Evolutionary conservation across 2,113 vertebrate genomes (phyloP).

Genomic region (Fukomys damarensis): DNA sequence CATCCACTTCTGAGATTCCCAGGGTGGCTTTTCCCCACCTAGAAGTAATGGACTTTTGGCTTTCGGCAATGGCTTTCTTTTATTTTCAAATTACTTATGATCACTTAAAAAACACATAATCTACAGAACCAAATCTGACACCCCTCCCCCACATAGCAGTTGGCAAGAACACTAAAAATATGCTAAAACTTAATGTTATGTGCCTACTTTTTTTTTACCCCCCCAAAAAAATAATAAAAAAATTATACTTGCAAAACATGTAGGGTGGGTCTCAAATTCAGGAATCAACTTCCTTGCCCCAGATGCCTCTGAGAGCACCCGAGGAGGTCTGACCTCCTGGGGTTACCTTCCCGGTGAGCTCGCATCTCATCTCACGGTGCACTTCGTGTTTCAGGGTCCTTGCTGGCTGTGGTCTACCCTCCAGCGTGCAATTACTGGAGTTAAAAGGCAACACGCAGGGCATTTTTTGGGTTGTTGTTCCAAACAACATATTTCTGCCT

Average conservation of each 20-base stretch:
- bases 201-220: constrained; percentile 76
- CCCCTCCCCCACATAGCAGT: constrained; percentile 77
- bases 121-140: constrained; percentile 73
- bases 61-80: constrained; percentile 40
- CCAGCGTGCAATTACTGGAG: neutral
- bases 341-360: neutral
- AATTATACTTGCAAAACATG: constrained; percentile 81
- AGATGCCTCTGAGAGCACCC: constrained; percentile 76
- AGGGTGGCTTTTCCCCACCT: constrained; percentile 11
- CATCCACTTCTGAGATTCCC: constrained; percentile 14
- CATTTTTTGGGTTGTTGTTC: constrained; percentile 37
- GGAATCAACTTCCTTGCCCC: constrained; percentile 73
- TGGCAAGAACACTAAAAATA: constrained; percentile 80
- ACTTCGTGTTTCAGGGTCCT: neutral
- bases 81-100: constrained; percentile 71
- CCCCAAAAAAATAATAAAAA: constrained; percentile 79
- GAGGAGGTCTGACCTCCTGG: constrained; percentile 53
- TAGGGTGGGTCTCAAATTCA: constrained; percentile 74
- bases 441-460: constrained; percentile 33
- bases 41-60: constrained; percentile 24
- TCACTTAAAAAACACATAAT: constrained; percentile 71
- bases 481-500: constrained; percentile 70
- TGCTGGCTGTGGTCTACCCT: neutral
- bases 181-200: constrained; percentile 80
- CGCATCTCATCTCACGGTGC: neutral